Evolutionary conservation across 2,888 invertebrate species (phyloP).

Genomic region (Scaptomyza caliginosa): DNA sequence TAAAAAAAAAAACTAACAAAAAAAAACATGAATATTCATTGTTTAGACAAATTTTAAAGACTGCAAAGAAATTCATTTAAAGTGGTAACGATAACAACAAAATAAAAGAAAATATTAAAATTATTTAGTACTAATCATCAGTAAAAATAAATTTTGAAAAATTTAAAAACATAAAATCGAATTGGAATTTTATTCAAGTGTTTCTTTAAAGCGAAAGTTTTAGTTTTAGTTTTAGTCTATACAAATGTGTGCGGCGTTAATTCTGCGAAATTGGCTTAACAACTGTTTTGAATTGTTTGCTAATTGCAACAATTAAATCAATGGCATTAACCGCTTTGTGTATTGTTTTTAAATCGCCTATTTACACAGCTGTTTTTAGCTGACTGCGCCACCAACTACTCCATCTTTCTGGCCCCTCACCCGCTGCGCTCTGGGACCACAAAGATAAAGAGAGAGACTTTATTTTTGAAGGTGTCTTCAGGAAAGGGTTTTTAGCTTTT

Average conservation of each 20-base stretch:
- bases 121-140: slow-evolving; percentile 78
- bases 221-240: slow-evolving; percentile 26
- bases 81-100: slow-evolving; percentile 74
- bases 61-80: slow-evolving; percentile 83
- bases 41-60: slow-evolving; percentile 84
- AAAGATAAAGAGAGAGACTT: slow-evolving; percentile 26
- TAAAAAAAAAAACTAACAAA: slow-evolving; percentile 41
- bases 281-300: slow-evolving; percentile 63
- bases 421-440: slow-evolving; percentile 14
- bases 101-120: slow-evolving; percentile 46
- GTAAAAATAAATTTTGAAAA: slow-evolving; percentile 66
- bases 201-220: no score
- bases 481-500: no score
- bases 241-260: slow-evolving; percentile 39
- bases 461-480: no score
- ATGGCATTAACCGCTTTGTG: slow-evolving; percentile 34
- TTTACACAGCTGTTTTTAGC: slow-evolving; percentile 61
- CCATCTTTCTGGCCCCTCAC: no score
- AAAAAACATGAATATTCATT: slow-evolving; percentile 74
- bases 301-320: slow-evolving; percentile 58
- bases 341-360: slow-evolving; percentile 34
- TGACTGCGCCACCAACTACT: background rate
- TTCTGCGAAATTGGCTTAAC: slow-evolving; percentile 52
- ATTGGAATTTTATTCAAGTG: no score
- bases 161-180: slow-evolving; percentile 51